Evolutionary conservation across 2,113 vertebrate genomes (phyloP).

Genomic region (Choloepus hoffmanni): DNA sequence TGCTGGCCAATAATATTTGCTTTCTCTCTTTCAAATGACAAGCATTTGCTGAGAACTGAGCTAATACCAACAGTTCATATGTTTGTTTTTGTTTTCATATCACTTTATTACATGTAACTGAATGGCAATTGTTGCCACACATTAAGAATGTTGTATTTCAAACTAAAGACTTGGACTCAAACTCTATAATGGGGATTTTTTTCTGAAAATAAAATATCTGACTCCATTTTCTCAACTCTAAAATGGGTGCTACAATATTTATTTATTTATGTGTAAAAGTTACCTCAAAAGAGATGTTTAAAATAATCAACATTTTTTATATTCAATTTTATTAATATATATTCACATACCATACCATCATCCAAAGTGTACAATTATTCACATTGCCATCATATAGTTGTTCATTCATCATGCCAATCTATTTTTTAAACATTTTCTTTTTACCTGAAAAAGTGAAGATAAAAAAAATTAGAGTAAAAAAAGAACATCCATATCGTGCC

Average conservation of each 20-base stretch:
- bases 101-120: not conserved
- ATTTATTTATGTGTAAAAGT: not conserved
- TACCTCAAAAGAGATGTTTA: not conserved
- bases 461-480: too few relatives aligned
- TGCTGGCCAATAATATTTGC: not conserved
- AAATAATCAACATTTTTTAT: not conserved
- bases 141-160: not conserved
- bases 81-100: not conserved
- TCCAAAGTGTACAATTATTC: too few relatives aligned
- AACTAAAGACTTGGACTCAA: not conserved
- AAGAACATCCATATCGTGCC: too few relatives aligned
- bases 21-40: not conserved
- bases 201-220: slow-evolving; percentile 24
- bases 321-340: too few relatives aligned
- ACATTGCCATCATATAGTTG: too few relatives aligned
- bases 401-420: too few relatives aligned
- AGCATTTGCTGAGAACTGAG: not conserved
- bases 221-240: not conserved
- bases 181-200: not conserved
- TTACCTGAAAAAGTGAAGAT: too few relatives aligned
- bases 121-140: not conserved
- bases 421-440: too few relatives aligned
- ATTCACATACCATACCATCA: too few relatives aligned
- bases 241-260: not conserved
- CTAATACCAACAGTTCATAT: not conserved